Base-by-base conservation (phyloP, 2,888 invertebrate species). In the Sphaerophoria rueppellii region DNA sequence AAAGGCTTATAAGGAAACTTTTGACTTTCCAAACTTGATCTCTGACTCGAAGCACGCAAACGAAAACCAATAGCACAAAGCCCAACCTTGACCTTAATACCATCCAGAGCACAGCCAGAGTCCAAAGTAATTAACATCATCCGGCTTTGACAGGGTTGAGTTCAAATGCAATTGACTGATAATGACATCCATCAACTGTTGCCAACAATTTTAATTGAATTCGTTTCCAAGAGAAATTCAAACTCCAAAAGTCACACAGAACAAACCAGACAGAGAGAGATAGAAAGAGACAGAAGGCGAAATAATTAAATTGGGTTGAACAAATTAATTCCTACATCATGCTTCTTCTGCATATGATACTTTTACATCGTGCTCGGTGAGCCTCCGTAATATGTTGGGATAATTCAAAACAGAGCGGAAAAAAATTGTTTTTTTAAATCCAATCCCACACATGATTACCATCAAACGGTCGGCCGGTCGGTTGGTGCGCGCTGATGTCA, bases 381-480 rank as follows among this genome's bases (percentile, higher is more conserved):
- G 24, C 24, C 24, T 24, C 14, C 35, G 40, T 11, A 57, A 54
- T 43, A 54, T 67, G 54, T 24, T 24, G 24, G 24, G 24, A 54
- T 14, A 57, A 52, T 24, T 67, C 35, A 11, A 61, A 67, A 60
- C 24, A 16, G n/a, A 50, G 5, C 46, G 1, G 6, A 12, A 6
- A 12, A 11, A 5, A 6, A 11, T 4, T 43, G 3, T 43, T 43
- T 43, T 43, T 60, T 43, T 52, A 67, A 76, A 71, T 35, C 12
- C 50, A 82, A 82, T 50, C 72, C 71, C 60, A 34, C 75, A 55
- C 63, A 65, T 34, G 72, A 52, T 54, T 60, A 57, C 72, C 72
- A 65, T 24, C 14, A n/a, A 2, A n/a, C 37, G 54, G 37, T 67
- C 4, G 24, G 7, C 6, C 24, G 24, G 24, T 24, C 24, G 24